These are phyloP conservation scores for Pseudomyrmex sp. DNA, from an alignment of 1,140 invertebrate genomes.

Conservation along the genomic window DNA sequence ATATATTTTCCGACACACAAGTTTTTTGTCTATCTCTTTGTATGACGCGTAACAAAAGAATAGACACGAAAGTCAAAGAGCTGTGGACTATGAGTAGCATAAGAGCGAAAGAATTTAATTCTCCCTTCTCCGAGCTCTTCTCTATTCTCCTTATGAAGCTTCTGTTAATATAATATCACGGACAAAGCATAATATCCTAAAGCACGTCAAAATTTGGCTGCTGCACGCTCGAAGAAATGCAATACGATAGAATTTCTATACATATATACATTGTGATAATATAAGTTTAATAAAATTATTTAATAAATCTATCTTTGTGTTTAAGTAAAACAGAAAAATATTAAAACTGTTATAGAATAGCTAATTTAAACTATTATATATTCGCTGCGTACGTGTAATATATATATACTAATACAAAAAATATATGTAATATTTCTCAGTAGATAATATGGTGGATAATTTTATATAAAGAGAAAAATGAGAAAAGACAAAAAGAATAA, in stretches of 20 bases:
- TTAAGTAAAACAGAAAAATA: neutral
- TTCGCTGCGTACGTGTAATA: too few species aligned
- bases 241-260: neutral
- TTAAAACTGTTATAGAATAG: neutral
- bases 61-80: constrained; percentile 29
- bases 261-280: constrained; percentile 2
- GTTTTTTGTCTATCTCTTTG: constrained; percentile 7
- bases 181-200: constrained; percentile 10
- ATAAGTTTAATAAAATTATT: constrained; percentile 9
- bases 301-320: neutral
- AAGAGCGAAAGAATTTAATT: constrained; percentile 49
- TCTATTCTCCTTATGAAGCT: neutral
- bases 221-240: neutral
- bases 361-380: neutral
- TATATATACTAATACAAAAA: too few species aligned
- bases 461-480: too few species aligned
- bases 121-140: neutral
- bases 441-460: too few species aligned
- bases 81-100: constrained; percentile 20
- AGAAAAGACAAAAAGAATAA: too few species aligned
- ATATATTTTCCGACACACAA: constrained; percentile 26
- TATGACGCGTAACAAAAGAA: constrained; percentile 12
- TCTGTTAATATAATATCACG: constrained; percentile 38
- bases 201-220: constrained; percentile 10
- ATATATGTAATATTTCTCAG: too few species aligned